phyloP scores from a whole-genome alignment of 2,113 vertebrate species.

The Xiphorhynchus elegans region DNA sequence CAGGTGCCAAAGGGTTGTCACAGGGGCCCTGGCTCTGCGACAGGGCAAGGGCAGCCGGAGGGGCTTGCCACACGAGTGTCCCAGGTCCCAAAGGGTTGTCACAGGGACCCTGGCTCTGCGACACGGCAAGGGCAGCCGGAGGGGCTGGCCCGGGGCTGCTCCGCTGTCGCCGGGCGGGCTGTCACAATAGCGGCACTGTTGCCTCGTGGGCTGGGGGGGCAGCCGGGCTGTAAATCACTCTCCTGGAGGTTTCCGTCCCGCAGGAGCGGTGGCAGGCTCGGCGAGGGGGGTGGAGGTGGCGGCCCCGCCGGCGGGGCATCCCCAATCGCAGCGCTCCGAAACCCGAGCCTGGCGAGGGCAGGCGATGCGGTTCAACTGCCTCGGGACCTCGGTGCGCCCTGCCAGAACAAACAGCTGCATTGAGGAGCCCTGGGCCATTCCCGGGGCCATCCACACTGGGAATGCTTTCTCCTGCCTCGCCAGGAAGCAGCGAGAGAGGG shows the following conservation, averaged over 20 bases:
- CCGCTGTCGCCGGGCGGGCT: no score
- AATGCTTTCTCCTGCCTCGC: background rate
- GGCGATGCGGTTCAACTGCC: slow-evolving; percentile 21
- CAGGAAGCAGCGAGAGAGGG: background rate
- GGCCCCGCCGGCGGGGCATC: slow-evolving; percentile 2
- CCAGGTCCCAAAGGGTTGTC: no score
- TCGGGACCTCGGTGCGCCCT: background rate
- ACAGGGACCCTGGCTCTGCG: no score
- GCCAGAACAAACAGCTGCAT: slow-evolving; percentile 58
- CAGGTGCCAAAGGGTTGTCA: no score
- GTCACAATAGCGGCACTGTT: background rate
- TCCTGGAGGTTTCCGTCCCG: background rate
- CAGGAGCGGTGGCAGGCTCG: background rate
- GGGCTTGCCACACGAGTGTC: background rate
- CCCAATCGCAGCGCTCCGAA: slow-evolving; percentile 10
- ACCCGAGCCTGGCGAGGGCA: slow-evolving; percentile 15
- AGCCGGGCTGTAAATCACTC: background rate
- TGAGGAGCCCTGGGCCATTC: background rate
- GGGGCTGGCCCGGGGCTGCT: background rate
- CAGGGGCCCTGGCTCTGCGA: no score
- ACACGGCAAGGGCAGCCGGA: background rate
- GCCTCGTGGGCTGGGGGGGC: background rate
- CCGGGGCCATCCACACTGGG: background rate
- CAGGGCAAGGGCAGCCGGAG: background rate
- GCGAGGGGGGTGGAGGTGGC: background rate